Conservation (phyloP, 2,797 vertebrate genomes). For the Crocidura indochinensis region DNA sequence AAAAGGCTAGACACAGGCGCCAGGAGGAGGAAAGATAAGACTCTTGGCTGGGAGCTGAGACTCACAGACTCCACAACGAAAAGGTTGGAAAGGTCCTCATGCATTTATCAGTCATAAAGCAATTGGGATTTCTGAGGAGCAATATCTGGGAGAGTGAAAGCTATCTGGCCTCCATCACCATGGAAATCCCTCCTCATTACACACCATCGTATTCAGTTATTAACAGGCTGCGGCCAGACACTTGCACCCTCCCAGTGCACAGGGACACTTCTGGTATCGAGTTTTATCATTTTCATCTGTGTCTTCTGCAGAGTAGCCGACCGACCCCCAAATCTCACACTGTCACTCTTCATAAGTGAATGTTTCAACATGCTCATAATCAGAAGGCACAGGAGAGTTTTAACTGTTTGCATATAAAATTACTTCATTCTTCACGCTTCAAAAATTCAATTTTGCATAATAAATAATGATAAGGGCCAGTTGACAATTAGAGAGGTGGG, state of each 20-base stretch:
- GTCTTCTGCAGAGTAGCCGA: conserved; percentile 91
- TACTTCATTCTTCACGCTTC: conserved; percentile 94
- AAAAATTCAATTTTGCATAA: conserved; percentile 94
- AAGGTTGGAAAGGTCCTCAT: conserved; percentile 89
- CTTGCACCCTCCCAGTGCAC: conserved; percentile 89
- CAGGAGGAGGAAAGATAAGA: not conserved
- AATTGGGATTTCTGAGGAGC: conserved; percentile 90
- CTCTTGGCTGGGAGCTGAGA: conserved; percentile 73
- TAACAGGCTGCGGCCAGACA: conserved; percentile 89
- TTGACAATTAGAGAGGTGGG: conserved; percentile 95
- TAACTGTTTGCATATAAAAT: conserved; percentile 97
- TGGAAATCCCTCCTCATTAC: conserved; percentile 92
- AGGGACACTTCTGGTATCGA: conserved; percentile 95
- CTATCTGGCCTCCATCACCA: conserved; percentile 92
- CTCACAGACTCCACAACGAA: conserved; percentile 85
- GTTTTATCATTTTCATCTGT: conserved; percentile 93
- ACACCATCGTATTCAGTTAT: conserved; percentile 92
- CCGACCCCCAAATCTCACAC: conserved; percentile 93
- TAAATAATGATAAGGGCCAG: conserved; percentile 95
- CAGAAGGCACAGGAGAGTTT: conserved; percentile 91
- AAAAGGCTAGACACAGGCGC: conserved; percentile 53
- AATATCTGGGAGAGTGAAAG: conserved; percentile 93
- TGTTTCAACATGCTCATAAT: conserved; percentile 95
- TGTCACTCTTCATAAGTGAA: conserved; percentile 96
- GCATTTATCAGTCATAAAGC: conserved; percentile 88